Evolutionary conservation across 1,140 invertebrate species (phyloP), one percentile per base, ranked within the genome.

Genomic region (Pomacea maculata): DNA sequence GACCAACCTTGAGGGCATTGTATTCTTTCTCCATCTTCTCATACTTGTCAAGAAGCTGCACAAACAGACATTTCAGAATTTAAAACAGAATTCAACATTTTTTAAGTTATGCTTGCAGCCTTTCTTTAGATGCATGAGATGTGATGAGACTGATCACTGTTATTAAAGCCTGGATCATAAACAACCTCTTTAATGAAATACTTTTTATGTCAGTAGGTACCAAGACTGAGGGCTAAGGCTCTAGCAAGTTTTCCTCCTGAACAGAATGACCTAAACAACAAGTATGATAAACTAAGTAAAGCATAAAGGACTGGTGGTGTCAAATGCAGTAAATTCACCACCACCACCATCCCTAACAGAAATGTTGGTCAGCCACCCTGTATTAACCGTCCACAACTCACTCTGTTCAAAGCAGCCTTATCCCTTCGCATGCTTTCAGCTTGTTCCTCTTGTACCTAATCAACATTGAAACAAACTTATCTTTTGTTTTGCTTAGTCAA

Each of bases 11-110:
- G 14, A 83, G 29, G 19, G 82, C 65, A 52, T 75, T 77, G 68
- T 76, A 67, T 34, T 85, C 83, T 68, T 81, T 87, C 68, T 85
- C 86, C 52, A 84, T 34, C 34, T 54, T 75, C 65, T 85, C 83
- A 80, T 82, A 84, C 57, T 85, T 83, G n/a, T 83, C 81, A 17
- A 83, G 68, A 12, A 85, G 25, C 84, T 86, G 79, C 1, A 84
- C 82, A 54, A n/a, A 63, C 76, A 72, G 77, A 75, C 45, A 10
- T 74, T 11, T 12, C 12, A n/a, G 21, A 70, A n/a, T 12, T 34
- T 25, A 11, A 70, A 45, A 45, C 34, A 45, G 34, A 45, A 25
- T 25, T 25, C 25, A 45, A 45, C 34, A 45, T 4, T 45, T 45
- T 45, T 45, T 1, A 45, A 6, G 34, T 45, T 6, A 45, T 45